Evolutionary conservation across 2,888 invertebrate species (phyloP), one percentile per base, ranked within the genome.

Genomic region (Scaptomyza reducta): DNA sequence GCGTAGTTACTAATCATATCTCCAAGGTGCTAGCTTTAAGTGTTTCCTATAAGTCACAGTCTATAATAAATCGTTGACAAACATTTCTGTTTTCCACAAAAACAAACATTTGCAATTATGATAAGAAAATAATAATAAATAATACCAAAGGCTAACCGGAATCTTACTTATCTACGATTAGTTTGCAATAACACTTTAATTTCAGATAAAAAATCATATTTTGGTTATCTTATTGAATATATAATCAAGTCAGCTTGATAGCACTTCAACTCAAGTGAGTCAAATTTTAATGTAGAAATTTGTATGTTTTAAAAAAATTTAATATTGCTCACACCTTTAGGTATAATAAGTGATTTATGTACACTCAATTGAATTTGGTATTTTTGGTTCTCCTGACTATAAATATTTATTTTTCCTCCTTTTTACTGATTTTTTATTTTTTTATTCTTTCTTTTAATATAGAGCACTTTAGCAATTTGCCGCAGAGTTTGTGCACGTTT

Each of bases 401-500:
- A 41, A 18, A n/a, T 47, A 11, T 35, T 16, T 33, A 10, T n/a
- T 14, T 16, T 14, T 44, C 18, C 25, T 4, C 16, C 16, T 50
- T 49, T 22, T 9, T 9, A 11, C 1, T n/a, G 14, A 5, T 16
- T 35, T 22, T 47, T 33, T 35, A 14, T 47, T 33, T 33, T 42
- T 29, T 27, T 38, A 6, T 35, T 35, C 2, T n/a, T 11, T 25
- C 25, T 38, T 25, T 13, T 25, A 35, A 25, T 25, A 11, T 25
- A 14, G 9, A 50, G 25, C 35, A 50, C 35, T 35, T 35, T n/a
- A 29, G 35, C 49, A 10, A 35, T 41, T 47, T 42, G 44, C 13
- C 18, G 18, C 27, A 42, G 10, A 62, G 33, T 42, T 62, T 41
- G 9, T 14, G 47, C 49, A 64, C 64, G 47, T 63, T 50, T 50